Evolutionary conservation across 2,113 vertebrate genomes (phyloP), one percentile per base, ranked within the genome.

Genomic region (Psilopsiagon aurifrons): DNA sequence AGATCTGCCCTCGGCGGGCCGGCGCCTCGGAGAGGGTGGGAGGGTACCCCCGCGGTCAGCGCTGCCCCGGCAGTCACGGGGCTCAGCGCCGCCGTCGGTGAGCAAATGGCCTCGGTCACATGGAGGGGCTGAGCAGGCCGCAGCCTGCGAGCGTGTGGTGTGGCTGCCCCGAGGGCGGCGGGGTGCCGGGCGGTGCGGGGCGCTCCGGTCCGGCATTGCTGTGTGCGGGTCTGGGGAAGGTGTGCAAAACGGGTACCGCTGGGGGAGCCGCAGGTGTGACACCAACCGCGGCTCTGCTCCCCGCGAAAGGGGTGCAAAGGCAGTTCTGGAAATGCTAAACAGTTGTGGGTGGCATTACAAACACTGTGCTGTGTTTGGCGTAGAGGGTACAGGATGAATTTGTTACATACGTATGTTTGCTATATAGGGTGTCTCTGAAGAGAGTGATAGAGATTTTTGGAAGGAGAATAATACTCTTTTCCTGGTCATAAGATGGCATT

Each of bases 301-400:
- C 12, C 20, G 37, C 33, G 37, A 20, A 28, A 4, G 6, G 49
- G 37, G 8, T 1, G 24, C 35, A 22, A 14, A 83, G 22, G 5
- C n/a, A 9, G 1, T 7, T 46, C 8, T 15, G 47, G 41, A 17
- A 14, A 52, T 0, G 17, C 4, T 37, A 6, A 2, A 1, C 11
- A 7, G 28, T 1, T 18, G 43, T 27, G 17, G 44, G 51, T 7
- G 51, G 29, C 10, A 1, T 25, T 18, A 0, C 19, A 37, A 37
- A 37, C 35, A 1, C 9, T 4, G 46, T 24, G 4, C 8, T 1
- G 2, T 1, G 57, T 24, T 59, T 59, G 57, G 13, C 57, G 15
- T 10, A 35, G 13, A 59, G 33, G 33, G 16, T 59, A 35, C 7
- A 24, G 33, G 13, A 23, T 59, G 22, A 15, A 35, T 59, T 35